phyloP scores from a whole-genome alignment of 2,113 vertebrate species.

The Cyanoderma ruficeps region DNA sequence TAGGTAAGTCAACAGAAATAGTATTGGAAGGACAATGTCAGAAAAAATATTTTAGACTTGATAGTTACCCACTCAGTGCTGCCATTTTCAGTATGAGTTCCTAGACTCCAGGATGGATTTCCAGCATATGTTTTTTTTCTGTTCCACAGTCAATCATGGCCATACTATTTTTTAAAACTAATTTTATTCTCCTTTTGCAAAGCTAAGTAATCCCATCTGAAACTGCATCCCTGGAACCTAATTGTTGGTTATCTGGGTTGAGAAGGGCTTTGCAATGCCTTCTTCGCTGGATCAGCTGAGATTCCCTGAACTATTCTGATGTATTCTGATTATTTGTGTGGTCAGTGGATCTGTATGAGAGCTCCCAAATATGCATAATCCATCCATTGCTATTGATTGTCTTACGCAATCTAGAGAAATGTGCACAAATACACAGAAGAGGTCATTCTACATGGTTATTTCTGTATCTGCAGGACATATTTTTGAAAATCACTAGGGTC shows the following conservation, averaged over 20 bases:
- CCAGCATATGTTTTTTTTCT: not conserved
- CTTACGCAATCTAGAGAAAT: not conserved
- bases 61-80: not conserved
- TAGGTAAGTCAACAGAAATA: not conserved
- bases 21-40: not conserved
- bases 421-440: not conserved
- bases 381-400: not conserved
- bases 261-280: not conserved
- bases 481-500: not conserved
- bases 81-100: not conserved
- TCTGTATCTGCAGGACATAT: not conserved
- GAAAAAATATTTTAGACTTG: not conserved
- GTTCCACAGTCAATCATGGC: not conserved
- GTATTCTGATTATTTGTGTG: not conserved
- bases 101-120: not conserved
- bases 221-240: not conserved
- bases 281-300: not conserved
- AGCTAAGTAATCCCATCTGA: not conserved
- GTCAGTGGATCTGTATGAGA: fast-evolving
- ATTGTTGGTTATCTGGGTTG: not conserved
- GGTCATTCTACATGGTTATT: not conserved
- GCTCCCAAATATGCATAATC: not conserved
- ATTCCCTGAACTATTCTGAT: not conserved
- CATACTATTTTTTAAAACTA: not conserved
- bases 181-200: not conserved